Evolutionary conservation across 1,140 invertebrate species (phyloP), one percentile per base, ranked within the genome.

Genomic region (Sminthurinus signatus): DNA sequence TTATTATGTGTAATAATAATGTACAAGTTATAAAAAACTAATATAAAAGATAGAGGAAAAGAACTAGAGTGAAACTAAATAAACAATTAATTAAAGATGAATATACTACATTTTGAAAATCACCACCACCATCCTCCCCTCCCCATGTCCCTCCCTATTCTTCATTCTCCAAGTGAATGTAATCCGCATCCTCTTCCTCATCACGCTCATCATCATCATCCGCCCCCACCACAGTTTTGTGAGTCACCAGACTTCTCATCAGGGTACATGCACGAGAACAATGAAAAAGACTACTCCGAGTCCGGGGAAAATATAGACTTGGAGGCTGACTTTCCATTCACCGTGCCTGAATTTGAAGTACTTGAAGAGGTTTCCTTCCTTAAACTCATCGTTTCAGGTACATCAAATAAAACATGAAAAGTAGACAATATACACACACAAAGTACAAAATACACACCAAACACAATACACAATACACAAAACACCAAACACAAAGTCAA

Each of bases 161-260:
- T 42, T 10, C 10, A 42, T 42, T 10, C n/a, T 10, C 10, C 10
- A 42, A 10, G 39, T 42, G 39, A n/a, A 42, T 12, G n/a, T 42
- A 12, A 12, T 42, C 10, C 39, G 10, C 39, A 42, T 12, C 10
- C 39, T 10, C 10, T 12, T 42, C 39, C n/a, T 42, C 10, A 42
- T 10, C 39, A 42, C 10, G 39, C n/a, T n/a, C 39, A 42, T 42
- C n/a, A 19, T 42, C 50, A 56, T 8, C 4, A 36, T 4, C 36
- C 8, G 28, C 5, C 10, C 39, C 44, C 44, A 10, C 31, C n/a
- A 3, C 54, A 56, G n/a, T 56, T 39, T 42, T 56, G 54, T 56
- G 54, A 56, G 4, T 56, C 54, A 19, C 54, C 54, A 23, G 54
- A 56, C 31, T 56, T 56, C 23, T 56, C 54, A 27, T 56, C 54